Evolutionary conservation across 92 coral and sea anemone genomes (phyloP).

Genomic region (Phenganax stokvisi): DNA sequence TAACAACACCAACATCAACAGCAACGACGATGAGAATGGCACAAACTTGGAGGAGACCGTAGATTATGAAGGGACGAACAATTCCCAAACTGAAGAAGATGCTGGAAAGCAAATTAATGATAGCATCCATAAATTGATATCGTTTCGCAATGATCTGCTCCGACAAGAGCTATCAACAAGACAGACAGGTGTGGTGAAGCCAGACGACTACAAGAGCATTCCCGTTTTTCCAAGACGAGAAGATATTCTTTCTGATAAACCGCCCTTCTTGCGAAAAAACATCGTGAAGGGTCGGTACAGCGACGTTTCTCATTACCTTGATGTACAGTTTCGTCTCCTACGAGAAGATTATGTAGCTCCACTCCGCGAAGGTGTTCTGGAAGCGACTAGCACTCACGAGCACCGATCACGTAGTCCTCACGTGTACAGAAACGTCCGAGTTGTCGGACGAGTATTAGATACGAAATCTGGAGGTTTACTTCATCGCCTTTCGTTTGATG

Average conservation of each 20-base stretch:
- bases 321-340: conserved; percentile 72
- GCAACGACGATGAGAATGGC: conserved; percentile 38
- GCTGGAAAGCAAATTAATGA: neutral
- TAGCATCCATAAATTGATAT: conserved; percentile 1
- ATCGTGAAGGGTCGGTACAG: conserved; percentile 55
- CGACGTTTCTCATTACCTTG: conserved; percentile 66
- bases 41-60: neutral
- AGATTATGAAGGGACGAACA: neutral
- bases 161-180: neutral
- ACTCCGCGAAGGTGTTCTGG: conserved; percentile 63
- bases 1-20: conserved; percentile 66
- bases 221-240: conserved; percentile 58
- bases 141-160: conserved; percentile 5
- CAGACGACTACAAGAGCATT: conserved; percentile 60
- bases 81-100: neutral
- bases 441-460: conserved; percentile 45
- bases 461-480: conserved; percentile 51
- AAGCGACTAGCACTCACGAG: conserved; percentile 40
- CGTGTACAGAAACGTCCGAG: conserved; percentile 49
- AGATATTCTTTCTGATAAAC: conserved; percentile 55
- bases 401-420: conserved; percentile 51
- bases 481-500: conserved; percentile 52
- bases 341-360: conserved; percentile 80
- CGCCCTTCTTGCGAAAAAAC: conserved; percentile 63
- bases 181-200: conserved; percentile 2